Evolutionary conservation across 2,113 vertebrate species (phyloP).

Genomic region (Fregata magnificens): DNA sequence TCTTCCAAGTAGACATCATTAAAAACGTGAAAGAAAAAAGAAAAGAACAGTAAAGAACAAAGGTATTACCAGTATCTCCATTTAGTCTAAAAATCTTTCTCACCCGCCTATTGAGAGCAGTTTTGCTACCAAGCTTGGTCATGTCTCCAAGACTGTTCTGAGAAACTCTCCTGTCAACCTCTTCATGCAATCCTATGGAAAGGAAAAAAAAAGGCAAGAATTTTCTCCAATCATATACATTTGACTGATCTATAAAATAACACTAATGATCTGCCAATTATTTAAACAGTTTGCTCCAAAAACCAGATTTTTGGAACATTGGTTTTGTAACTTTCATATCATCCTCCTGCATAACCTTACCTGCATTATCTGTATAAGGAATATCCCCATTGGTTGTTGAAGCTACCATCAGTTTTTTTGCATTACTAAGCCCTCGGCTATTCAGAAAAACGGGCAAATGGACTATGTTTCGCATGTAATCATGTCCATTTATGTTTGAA

Average conservation of each 20-base stretch:
- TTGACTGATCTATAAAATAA: background rate
- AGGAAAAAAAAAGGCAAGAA: background rate
- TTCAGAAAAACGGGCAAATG: constrained; percentile 98
- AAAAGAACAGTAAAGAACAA: background rate
- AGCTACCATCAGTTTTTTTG: constrained; percentile 84
- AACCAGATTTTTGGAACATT: background rate
- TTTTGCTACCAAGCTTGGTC: constrained; percentile 91
- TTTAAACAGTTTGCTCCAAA: background rate
- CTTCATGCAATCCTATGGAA: constrained; percentile 84
- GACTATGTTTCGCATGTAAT: constrained; percentile 99
- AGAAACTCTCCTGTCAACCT: constrained; percentile 87
- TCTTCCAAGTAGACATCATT: background rate
- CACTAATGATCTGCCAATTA: background rate
- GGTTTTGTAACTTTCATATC: background rate
- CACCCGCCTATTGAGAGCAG: constrained; percentile 91
- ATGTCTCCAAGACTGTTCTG: constrained; percentile 89
- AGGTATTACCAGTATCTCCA: background rate
- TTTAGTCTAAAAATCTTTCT: constrained; percentile 25
- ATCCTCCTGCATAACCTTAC: constrained; percentile 7
- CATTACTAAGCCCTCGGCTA: constrained; percentile 89
- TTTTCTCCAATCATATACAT: background rate
- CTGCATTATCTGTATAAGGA: constrained; percentile 74
- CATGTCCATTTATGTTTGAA: constrained; percentile 98
- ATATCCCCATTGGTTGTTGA: constrained; percentile 85
- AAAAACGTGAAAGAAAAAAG: background rate